phyloP scores from a whole-genome alignment of 1,140 invertebrate species.

The Parapsyche elsis region DNA sequence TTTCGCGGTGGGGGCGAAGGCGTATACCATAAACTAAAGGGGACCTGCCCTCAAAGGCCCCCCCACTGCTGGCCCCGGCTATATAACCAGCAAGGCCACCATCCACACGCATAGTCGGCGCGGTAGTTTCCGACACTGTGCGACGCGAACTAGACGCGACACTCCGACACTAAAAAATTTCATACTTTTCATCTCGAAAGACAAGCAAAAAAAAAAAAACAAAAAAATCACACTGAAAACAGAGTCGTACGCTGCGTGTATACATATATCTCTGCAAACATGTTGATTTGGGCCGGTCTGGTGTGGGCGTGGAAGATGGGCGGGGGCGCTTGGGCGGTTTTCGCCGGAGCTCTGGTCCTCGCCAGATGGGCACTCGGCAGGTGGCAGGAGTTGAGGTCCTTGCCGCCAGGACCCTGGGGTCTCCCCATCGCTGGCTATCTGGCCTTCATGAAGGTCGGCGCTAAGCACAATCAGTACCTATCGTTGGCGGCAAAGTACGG shows the following conservation, averaged over 20 bases:
- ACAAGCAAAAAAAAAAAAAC: neutral
- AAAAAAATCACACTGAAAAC: neutral
- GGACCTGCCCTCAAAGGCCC: conserved; percentile 17
- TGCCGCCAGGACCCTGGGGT: conserved; percentile 89
- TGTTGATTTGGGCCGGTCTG: conserved; percentile 58
- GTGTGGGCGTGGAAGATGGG: conserved; percentile 57
- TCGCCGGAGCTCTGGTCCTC: conserved; percentile 68
- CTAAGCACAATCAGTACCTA: conserved; percentile 81
- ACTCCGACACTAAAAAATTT: no score
- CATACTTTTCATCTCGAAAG: neutral
- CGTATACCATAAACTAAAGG: neutral
- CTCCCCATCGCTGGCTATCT: conserved; percentile 85
- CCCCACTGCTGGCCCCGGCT: conserved; percentile 34
- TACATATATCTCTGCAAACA: conserved; percentile 12
- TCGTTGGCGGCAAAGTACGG: conserved; percentile 82
- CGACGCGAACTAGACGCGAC: neutral
- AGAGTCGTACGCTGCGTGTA: neutral
- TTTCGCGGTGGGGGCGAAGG: conserved; percentile 25
- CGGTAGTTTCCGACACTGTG: conserved; percentile 19
- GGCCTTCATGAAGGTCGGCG: conserved; percentile 78
- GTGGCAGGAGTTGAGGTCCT: conserved; percentile 66
- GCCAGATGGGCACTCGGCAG: conserved; percentile 68
- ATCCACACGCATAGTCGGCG: conserved; percentile 47
- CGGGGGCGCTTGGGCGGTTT: conserved; percentile 60
- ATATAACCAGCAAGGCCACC: conserved; percentile 56